These are phyloP conservation scores for Tiliacea citrago DNA, from an alignment of 2,888 invertebrate genomes.

Conservation along the genomic window DNA sequence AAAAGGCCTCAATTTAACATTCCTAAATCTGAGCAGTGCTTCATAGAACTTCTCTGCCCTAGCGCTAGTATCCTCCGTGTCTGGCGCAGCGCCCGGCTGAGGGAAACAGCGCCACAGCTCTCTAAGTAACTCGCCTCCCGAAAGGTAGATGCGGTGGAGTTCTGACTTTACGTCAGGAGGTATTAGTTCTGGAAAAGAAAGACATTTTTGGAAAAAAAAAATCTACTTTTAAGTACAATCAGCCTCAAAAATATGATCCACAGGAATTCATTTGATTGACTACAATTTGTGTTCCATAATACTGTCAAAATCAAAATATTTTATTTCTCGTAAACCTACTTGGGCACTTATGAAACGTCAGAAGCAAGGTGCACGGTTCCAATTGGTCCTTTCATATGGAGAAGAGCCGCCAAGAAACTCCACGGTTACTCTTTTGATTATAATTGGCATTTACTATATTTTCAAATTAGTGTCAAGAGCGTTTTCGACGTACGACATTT, in stretches of 20 bases:
- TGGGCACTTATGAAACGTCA: no score
- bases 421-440: no score
- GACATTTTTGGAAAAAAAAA: conserved; percentile 40
- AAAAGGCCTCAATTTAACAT: conserved; percentile 95
- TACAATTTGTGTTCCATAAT: not conserved
- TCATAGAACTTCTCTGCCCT: conserved; percentile 97
- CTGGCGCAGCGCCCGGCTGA: conserved; percentile 94
- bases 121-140: conserved; percentile 96
- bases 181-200: conserved; percentile 93
- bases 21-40: conserved; percentile 96
- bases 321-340: no score
- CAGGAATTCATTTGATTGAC: not conserved
- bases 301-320: no score
- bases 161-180: conserved; percentile 96
- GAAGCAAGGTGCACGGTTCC: no score
- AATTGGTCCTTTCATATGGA: no score
- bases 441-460: no score
- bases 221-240: no score
- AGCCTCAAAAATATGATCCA: not conserved
- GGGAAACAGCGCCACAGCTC: conserved; percentile 99
- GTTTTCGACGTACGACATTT: no score
- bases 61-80: conserved; percentile 95
- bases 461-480: no score
- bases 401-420: no score
- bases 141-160: conserved; percentile 95